phyloP scores from a whole-genome alignment of 2,113 vertebrate species.

The Piliocolobus tephrosceles region DNA sequence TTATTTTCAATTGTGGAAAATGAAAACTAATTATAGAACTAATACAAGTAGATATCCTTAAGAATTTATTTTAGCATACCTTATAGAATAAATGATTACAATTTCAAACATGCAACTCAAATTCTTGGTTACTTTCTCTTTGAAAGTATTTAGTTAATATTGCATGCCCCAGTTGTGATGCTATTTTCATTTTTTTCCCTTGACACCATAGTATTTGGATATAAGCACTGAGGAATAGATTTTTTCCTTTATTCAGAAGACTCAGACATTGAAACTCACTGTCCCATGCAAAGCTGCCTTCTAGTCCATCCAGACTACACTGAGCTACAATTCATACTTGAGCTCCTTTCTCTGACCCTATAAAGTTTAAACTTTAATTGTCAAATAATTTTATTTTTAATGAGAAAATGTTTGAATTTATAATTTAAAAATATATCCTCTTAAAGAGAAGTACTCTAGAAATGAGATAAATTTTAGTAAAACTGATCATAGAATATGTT shows the following conservation, averaged over 20 bases:
- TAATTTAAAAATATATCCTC: not conserved
- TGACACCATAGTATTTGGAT: not conserved
- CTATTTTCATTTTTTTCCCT: not conserved
- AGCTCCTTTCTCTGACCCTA: not conserved
- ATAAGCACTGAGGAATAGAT: not conserved
- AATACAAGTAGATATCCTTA: not conserved
- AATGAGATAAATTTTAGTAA: slow-evolving; percentile 3
- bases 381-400: not conserved
- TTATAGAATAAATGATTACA: not conserved
- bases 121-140: slow-evolving; percentile 16
- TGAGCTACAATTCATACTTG: not conserved
- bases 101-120: slow-evolving; percentile 30
- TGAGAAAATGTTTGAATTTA: slow-evolving; percentile 6
- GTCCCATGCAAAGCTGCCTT: not conserved
- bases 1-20: not conserved
- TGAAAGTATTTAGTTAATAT: slow-evolving; percentile 6
- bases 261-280: not conserved
- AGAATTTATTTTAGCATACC: not conserved
- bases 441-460: not conserved
- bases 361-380: not conserved
- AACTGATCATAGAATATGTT: not conserved
- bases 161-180: not conserved
- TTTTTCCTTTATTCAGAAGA: not conserved
- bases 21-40: not conserved
- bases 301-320: not conserved